Conservation (phyloP, 2,113 vertebrate genomes). For the Hydropotes inermis region DNA sequence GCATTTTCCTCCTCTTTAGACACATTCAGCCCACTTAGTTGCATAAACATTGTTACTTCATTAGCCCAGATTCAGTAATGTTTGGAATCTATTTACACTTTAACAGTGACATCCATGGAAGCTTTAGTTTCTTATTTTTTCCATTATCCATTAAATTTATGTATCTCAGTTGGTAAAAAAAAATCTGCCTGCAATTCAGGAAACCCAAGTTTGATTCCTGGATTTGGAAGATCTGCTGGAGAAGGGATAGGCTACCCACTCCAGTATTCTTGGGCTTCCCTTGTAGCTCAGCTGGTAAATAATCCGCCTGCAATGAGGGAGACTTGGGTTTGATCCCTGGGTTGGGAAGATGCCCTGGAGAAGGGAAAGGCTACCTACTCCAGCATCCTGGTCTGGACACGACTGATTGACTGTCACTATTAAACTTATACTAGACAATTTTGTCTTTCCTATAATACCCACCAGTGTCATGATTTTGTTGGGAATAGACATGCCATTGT, state of each 20-base stretch:
- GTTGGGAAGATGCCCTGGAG: not conserved
- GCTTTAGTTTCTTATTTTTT: not conserved
- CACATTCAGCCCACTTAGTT: not conserved
- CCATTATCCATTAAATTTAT: not conserved
- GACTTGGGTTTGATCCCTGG: not conserved
- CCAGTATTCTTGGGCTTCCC: not conserved
- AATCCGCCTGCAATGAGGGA: accelerated
- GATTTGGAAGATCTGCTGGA: accelerated
- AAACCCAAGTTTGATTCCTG: not conserved
- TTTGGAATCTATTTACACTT: not conserved
- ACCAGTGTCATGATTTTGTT: not conserved
- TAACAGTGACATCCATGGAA: not conserved
- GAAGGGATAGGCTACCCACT: not conserved
- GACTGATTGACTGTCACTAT: not conserved
- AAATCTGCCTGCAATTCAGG: not conserved
- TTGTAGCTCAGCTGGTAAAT: not conserved
- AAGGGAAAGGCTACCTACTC: not conserved
- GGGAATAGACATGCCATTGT: not conserved
- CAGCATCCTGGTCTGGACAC: not conserved
- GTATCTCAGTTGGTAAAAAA: not conserved
- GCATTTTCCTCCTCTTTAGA: not conserved
- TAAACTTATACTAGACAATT: not conserved
- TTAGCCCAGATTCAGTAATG: not conserved
- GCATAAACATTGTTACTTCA: not conserved
- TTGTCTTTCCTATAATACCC: not conserved